Evolutionary conservation across 2,113 vertebrate genomes (phyloP).

Genomic region (Nyctibius bracteatus): DNA sequence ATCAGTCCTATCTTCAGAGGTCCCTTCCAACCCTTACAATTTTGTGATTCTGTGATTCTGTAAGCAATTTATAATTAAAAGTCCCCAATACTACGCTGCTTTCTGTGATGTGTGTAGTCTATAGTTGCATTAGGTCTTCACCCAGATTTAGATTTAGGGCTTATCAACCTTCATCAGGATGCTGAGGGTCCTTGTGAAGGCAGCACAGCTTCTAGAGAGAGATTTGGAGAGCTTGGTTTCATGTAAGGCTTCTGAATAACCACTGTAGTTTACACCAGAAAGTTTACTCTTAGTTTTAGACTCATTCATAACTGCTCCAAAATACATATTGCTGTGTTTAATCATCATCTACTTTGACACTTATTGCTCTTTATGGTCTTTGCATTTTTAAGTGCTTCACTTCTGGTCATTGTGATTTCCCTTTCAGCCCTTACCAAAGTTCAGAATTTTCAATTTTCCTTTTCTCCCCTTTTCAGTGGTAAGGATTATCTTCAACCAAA

Average conservation of each 20-base stretch:
- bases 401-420: not conserved
- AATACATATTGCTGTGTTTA: not conserved
- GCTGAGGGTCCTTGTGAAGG: not conserved
- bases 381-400: not conserved
- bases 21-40: too few species aligned
- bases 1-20: too few species aligned
- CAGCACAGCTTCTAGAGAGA: not conserved
- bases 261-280: not conserved
- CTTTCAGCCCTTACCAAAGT: not conserved
- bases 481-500: not conserved
- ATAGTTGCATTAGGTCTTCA: not conserved
- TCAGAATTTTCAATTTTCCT: not conserved
- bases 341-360: not conserved
- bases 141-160: not conserved
- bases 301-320: not conserved
- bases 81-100: not conserved
- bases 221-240: not conserved
- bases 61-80: not conserved
- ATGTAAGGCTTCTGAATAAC: not conserved
- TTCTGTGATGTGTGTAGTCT: not conserved
- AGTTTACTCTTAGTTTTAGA: not conserved
- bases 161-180: not conserved
- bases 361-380: not conserved
- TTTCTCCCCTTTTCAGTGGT: not conserved
- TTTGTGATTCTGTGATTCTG: too few species aligned